phyloP scores from a whole-genome alignment of 92 coral and sea anemone genomes.

The Porites cylindrica region DNA sequence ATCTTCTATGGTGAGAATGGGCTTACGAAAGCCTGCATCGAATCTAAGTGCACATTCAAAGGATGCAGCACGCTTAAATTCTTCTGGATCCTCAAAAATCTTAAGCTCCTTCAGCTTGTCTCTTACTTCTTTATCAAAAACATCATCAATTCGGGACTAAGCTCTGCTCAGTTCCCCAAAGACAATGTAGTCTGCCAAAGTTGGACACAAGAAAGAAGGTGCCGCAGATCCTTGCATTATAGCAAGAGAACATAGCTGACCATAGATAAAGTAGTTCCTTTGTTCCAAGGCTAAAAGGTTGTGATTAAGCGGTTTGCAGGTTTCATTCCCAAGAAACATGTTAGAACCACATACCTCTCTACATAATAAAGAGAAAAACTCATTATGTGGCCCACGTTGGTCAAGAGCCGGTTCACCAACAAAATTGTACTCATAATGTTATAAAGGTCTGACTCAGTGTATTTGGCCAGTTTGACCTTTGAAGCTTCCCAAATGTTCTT shows the following conservation, averaged over 20 bases:
- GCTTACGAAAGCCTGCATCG: slow-evolving; percentile 60
- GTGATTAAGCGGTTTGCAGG: slow-evolving; percentile 54
- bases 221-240: slow-evolving; percentile 61
- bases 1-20: slow-evolving; percentile 60
- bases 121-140: slow-evolving; percentile 56
- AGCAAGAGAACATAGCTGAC: slow-evolving; percentile 52
- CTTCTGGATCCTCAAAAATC: slow-evolving; percentile 53
- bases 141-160: slow-evolving; percentile 55
- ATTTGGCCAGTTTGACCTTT: slow-evolving; percentile 45
- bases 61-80: slow-evolving; percentile 67
- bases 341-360: slow-evolving; percentile 44
- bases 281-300: slow-evolving; percentile 55
- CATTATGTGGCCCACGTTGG: slow-evolving; percentile 69
- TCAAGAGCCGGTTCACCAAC: slow-evolving; percentile 70
- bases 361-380: slow-evolving; percentile 63
- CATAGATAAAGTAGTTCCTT: slow-evolving; percentile 54
- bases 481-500: slow-evolving; percentile 66
- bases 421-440: slow-evolving; percentile 58
- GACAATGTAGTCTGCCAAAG: slow-evolving; percentile 69
- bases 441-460: slow-evolving; percentile 42
- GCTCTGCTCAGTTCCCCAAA: slow-evolving; percentile 48
- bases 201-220: slow-evolving; percentile 62
- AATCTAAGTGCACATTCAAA: slow-evolving; percentile 59
- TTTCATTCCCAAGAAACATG: slow-evolving; percentile 54
- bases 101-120: slow-evolving; percentile 56